A percentile compares a stretch with the other conserved stretches of the same genome.
Conservation (phyloP, 2,113 vertebrate species). For the Chrysemys picta region DNA sequence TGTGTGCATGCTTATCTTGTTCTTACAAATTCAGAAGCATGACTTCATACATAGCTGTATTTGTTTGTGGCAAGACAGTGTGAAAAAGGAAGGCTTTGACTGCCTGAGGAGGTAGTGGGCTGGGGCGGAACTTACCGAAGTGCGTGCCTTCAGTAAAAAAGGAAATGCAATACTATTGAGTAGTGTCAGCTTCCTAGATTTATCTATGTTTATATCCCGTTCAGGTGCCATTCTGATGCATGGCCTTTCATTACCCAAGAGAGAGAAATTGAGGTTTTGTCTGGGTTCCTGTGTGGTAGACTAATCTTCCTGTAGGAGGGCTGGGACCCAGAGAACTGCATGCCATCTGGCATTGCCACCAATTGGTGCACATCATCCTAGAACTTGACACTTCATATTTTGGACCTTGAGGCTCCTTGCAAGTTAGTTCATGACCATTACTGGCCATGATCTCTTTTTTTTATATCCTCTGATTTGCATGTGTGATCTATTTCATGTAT, state of each 20-base stretch:
- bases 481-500: rapidly evolving
- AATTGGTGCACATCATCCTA: neutral
- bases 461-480: rapidly evolving
- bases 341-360: neutral
- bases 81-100: neutral
- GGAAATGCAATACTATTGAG: neutral
- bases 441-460: neutral
- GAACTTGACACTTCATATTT: neutral
- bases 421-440: neutral
- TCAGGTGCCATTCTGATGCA: neutral
- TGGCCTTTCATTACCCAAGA: neutral
- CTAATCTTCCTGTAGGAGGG: neutral
- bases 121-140: too few species aligned
- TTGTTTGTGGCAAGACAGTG: neutral
- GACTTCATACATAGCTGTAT: neutral
- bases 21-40: neutral
- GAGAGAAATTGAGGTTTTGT: neutral
- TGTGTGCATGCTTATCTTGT: neutral
- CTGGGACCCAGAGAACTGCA: neutral
- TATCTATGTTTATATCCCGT: rapidly evolving
- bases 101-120: neutral
- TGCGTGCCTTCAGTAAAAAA: neutral
- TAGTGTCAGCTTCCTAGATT: neutral
- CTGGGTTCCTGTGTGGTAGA: neutral
- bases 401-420: neutral